A percentile compares a stretch with the other conserved stretches of the same genome.
Conservation (phyloP, 2,888 invertebrate species). For the Plagodis pulveraria region DNA sequence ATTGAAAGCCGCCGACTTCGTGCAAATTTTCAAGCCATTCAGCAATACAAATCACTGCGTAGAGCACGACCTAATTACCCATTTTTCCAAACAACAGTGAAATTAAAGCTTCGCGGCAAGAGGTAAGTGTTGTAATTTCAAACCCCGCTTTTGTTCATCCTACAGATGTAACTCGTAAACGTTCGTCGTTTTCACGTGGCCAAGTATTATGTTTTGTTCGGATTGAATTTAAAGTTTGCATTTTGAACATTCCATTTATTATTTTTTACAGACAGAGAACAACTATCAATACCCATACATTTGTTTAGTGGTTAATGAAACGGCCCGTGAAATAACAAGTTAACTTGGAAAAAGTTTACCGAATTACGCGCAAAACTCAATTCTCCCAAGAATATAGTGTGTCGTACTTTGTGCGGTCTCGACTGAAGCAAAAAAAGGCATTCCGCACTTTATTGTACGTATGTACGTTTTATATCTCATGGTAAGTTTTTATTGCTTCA, state of each 20-base stretch:
- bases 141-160: slow-evolving; percentile 58
- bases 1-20: background rate
- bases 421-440: slow-evolving; percentile 33
- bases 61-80: too few relatives aligned
- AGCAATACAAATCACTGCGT: too few relatives aligned
- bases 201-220: slow-evolving; percentile 45
- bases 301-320: slow-evolving; percentile 23
- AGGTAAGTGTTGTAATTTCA: slow-evolving; percentile 63
- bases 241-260: slow-evolving; percentile 16
- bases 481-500: slow-evolving; percentile 50
- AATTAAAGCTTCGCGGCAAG: slow-evolving; percentile 28
- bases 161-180: slow-evolving; percentile 57
- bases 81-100: too few relatives aligned
- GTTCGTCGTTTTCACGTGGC: slow-evolving; percentile 46
- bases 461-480: slow-evolving; percentile 45
- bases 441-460: slow-evolving; percentile 42
- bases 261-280: background rate
- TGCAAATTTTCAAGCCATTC: background rate
- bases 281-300: slow-evolving; percentile 18
- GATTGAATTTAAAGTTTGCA: slow-evolving; percentile 45
- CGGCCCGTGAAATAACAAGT: slow-evolving; percentile 32
- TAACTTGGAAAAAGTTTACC: slow-evolving; percentile 26
- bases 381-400: slow-evolving; percentile 26
- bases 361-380: slow-evolving; percentile 34
- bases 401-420: slow-evolving; percentile 9